Conservation (phyloP, 37 sponge, comb jelly and placozoan genomes). For the Chondrosia reniformis region DNA sequence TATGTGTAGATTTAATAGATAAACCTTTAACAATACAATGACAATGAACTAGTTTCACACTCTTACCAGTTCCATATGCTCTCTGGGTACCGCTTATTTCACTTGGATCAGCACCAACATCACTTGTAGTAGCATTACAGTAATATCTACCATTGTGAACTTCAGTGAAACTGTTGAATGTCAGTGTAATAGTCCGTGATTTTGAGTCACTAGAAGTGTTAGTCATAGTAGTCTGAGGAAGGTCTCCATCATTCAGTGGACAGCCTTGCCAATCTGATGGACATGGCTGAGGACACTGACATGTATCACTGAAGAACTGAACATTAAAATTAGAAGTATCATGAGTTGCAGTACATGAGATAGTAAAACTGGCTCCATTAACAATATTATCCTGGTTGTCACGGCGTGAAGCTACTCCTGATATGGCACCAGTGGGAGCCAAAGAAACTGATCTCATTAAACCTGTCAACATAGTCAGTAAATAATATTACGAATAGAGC, state of each 20-base stretch:
- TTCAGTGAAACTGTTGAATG: constrained; percentile 2
- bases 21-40: too few species aligned
- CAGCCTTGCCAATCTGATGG: too few species aligned
- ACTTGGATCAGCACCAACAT: background rate
- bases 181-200: background rate
- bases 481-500: too few species aligned
- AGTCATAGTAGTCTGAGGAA: background rate
- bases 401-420: too few species aligned
- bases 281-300: too few species aligned
- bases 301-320: constrained; percentile 2
- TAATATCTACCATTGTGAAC: background rate
- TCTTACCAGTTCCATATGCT: constrained; percentile 10
- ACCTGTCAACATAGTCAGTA: too few species aligned
- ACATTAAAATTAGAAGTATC: background rate
- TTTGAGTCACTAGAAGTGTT: background rate
- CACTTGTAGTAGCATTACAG: constrained; percentile 14
- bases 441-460: too few species aligned
- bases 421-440: too few species aligned
- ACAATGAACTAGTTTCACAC: too few species aligned
- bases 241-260: background rate
- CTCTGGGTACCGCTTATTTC: too few species aligned
- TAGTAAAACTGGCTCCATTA: constrained; percentile 6
- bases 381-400: too few species aligned
- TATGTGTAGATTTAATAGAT: too few species aligned
- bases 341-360: background rate